Evolutionary conservation across 2,888 invertebrate species (phyloP), one percentile per base, ranked within the genome.

Genomic region (Drosophila longiperda): DNA sequence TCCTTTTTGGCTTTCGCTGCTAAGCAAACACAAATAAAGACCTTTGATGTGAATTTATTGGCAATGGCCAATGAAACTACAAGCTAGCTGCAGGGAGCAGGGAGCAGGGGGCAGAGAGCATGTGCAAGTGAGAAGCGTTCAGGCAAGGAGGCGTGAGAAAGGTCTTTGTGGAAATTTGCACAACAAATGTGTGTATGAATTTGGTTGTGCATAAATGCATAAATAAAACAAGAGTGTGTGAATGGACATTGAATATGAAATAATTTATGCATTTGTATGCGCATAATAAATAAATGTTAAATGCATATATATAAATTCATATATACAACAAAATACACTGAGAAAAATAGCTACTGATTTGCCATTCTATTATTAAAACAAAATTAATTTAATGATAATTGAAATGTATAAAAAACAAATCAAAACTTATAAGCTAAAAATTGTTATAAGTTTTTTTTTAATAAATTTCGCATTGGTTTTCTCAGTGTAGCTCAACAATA

Each of bases 181-280:
- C 91, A 91, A 91, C 91, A 91, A 91, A 91, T 91, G 89, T 91
- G 89, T 89, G 82, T 85, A 92, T 91, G 92, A 90, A 85, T 91
- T 90, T 88, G 70, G 58, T 50, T 62, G 59, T 55, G 70, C 48
- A 80, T 75, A 83, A 76, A 85, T 85, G 77, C 84, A 85, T 89
- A 87, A 83, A 81, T 89, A 83, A 78, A 53, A 57, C 63, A 69
- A 34, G 61, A 12, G 17, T 53, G 36, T 64, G 65, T 53, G 57
- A 72, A 73, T 73, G 76, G 66, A 68, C 65, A 87, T 71, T 88
- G 83, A 78, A 86, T 89, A 80, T 72, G 58, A 68, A 65, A 64
- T 68, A 66, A 76, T 64, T 71, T 60, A 54, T 86, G 73, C 72
- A 83, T 88, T 69, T 83, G 58, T 82, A 78, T 83, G 87, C 80